A percentile compares a stretch with the other conserved stretches of the same genome.
phyloP scores from a whole-genome alignment of 2,888 invertebrate genomes.

The Mesodorylaimus sp. region DNA sequence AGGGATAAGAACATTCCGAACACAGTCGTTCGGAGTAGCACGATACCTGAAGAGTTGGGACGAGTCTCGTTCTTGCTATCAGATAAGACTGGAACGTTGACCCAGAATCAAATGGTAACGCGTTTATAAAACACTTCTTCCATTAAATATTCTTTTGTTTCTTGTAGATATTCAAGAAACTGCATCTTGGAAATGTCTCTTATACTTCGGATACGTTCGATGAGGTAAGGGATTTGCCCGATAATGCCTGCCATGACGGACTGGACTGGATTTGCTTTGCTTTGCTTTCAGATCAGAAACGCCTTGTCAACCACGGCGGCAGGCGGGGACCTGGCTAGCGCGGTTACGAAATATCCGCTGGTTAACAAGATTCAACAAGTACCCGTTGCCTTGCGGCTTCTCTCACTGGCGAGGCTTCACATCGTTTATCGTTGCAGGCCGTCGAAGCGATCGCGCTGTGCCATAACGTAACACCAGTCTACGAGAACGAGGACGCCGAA shows the following conservation, averaged over 20 bases:
- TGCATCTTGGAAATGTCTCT: constrained; percentile 79
- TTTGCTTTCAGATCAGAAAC: no score
- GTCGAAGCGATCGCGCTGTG: constrained; percentile 86
- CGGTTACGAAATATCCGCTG: no score
- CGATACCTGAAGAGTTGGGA: constrained; percentile 93
- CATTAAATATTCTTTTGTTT: neutral
- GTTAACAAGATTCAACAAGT: no score
- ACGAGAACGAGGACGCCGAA: constrained; percentile 42
- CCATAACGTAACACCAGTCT: constrained; percentile 96
- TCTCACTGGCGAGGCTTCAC: no score
- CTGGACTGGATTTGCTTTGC: no score
- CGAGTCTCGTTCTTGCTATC: constrained; percentile 85
- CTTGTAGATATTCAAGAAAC: constrained; percentile 57
- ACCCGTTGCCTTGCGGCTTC: no score
- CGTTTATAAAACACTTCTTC: no score
- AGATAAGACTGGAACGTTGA: constrained; percentile 94
- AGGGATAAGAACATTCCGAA: constrained; percentile 76
- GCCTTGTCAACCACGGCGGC: no score
- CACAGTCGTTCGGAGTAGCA: constrained; percentile 86
- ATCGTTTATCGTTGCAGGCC: constrained; percentile 49
- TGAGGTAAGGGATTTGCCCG: constrained; percentile 43
- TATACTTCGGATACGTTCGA: constrained; percentile 69
- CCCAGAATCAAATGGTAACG: constrained; percentile 83
- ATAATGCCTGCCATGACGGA: neutral
- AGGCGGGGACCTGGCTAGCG: no score